Evolutionary conservation across 2,888 invertebrate genomes (phyloP), one percentile per base, ranked within the genome.

Genomic region (Alentia gelatinosa): DNA sequence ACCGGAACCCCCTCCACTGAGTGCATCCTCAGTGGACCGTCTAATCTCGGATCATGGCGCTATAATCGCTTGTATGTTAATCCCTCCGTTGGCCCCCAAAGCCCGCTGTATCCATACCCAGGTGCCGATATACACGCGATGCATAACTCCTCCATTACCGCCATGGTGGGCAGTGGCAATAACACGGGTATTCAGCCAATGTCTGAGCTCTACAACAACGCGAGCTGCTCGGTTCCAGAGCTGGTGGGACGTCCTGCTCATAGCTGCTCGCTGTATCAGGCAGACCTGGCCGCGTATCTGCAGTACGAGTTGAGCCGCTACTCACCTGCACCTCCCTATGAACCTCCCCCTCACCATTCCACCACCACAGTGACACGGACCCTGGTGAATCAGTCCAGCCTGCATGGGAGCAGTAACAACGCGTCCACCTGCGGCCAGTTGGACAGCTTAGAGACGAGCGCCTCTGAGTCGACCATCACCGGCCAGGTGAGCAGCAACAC

Each of bases 391-490:
- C 15, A 33, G 9, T 19, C 4, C 15, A 35, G 26, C 30, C 7
- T 7, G 3, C 7, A 39, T 3, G 9, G 3, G 40, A 37, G 23
- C 56, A 84, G 63, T 30, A 40, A 33, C 79, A 90, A 90, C 50
- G 39, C 83, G 39, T 90, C 90, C 19, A 90, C 90, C 30, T 84
- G 90, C 39, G 90, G 50, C 23, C 90, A 90, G 26, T 56, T 90
- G 90, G 90, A 90, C 90, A 90, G 90, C 63, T 35, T 74, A 37
- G 90, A 90, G 84, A 84, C 37, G 37, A 50, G 84, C n/a, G 37
- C 23, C 56, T 68, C 75, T 30, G 50, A 30, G 5, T 83, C 83
- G 7, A 83, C 90, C 26, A 39, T 79, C 39, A 83, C 90, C n/a
- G 90, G 75, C 30, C 75, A 42, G 42, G 37, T 47, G 26, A 83